phyloP scores from a whole-genome alignment of 2,888 invertebrate genomes.

The Yponomeuta sedellus region DNA sequence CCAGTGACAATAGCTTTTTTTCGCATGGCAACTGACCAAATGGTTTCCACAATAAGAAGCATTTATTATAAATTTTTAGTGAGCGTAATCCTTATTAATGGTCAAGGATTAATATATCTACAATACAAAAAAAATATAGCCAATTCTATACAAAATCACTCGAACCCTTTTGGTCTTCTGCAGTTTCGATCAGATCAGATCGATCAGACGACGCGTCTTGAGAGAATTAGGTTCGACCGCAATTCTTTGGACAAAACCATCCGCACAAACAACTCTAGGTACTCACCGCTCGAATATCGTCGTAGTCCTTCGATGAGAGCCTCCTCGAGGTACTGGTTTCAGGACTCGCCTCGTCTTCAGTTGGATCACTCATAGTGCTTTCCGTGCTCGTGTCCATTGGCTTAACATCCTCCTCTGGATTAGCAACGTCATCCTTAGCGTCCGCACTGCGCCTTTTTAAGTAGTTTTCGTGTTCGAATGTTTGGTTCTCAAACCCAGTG shows the following conservation, averaged over 20 bases:
- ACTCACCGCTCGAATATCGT: conserved; percentile 64
- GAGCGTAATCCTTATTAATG: too few relatives aligned
- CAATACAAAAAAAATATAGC: too few relatives aligned
- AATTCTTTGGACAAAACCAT: background rate
- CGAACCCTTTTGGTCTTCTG: too few relatives aligned
- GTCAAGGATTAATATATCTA: too few relatives aligned
- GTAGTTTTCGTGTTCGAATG: conserved; percentile 68
- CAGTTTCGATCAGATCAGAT: too few relatives aligned
- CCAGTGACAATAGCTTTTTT: too few relatives aligned
- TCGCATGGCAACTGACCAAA: too few relatives aligned
- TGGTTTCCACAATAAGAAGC: too few relatives aligned
- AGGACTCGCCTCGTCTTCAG: conserved; percentile 54
- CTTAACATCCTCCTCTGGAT: conserved; percentile 40
- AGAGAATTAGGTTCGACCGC: background rate
- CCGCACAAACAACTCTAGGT: conserved; percentile 8
- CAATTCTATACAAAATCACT: too few relatives aligned
- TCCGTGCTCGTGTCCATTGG: conserved; percentile 70
- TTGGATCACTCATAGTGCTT: conserved; percentile 59
- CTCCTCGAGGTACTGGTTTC: conserved; percentile 58
- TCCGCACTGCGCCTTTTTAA: conserved; percentile 64
- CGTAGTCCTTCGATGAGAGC: conserved; percentile 52
- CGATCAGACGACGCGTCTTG: too few relatives aligned
- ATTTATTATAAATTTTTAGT: too few relatives aligned
- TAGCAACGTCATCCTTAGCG: conserved; percentile 38
- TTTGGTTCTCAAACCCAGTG: conserved; percentile 68